Evolutionary conservation across 2,113 vertebrate genomes (phyloP), one percentile per base, ranked within the genome.

Genomic region (Perca fluviatilis): DNA sequence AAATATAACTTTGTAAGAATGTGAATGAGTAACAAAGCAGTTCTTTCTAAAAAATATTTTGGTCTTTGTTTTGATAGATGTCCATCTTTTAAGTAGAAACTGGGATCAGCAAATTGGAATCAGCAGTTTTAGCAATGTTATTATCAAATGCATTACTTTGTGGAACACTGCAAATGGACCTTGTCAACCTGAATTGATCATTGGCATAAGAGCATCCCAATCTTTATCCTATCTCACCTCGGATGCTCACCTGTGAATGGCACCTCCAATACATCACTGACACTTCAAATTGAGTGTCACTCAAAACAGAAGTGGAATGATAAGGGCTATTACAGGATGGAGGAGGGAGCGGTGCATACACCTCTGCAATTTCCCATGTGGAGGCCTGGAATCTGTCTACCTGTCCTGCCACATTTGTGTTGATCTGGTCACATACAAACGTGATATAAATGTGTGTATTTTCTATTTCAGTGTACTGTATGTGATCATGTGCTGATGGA

Each of bases 251-350:
- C 80, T 69, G 72, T 73, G 77, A 83, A 63, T 61, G 76, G 57
- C 63, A 58, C 56, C 66, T 82, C 80, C 75, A 65, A 69, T 54
- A 75, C 70, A 82, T 85, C 72, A 80, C 71, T 74, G 72, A 65
- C 79, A 83, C 83, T 85, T 85, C 71, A 80, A 80, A 74, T 80
- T 77, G 80, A 88, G 63, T 83, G 87, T 86, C 83, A 83, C 77
- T 88, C 80, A 83, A 69, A 77, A 27, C 6, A 58, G 60, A 77
- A 83, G 73, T 70, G 67, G 57, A 83, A 36, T 65, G 68, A 86
- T 88, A 74, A 46, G 43, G 27, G 53, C 67, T 27, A 43, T 43
- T 60, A 46, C 43, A 40, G 63, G 43, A 27, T 18, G 27, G 46
- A 40, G 14, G 50, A 68, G 25, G 63, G 43, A 62, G 74, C 0